Base-by-base conservation (phyloP, 2,797 vertebrate genomes). In the Propithecus perrieri region DNA sequence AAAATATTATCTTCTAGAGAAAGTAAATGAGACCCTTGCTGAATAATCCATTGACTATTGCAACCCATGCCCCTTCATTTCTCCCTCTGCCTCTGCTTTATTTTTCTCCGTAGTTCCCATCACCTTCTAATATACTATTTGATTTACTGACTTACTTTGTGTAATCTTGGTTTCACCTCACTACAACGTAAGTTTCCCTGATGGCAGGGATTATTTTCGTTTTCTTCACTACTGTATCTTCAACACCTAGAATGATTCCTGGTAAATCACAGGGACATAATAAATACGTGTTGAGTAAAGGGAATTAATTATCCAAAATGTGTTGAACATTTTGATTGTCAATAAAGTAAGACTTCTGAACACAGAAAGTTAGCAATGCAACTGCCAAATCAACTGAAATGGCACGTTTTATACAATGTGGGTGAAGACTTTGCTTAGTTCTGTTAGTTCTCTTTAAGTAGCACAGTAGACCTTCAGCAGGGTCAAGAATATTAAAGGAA, bases 401-500 rank as follows among this genome's bases (percentile, higher is more conserved):
- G 14, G 7, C 33, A 43, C 24, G 43, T n/a, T 80, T 67, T 57
- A 57, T 26, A 35, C 2, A 81, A 5, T 69, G 10, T n/a, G 18
- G 65, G 46, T 38, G 48, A 78, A 92, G 6, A 55, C 15, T 61
- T 18, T 18, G 10, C 20, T n/a, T 61, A 43, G 30, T 28, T 46
- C 71, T 65, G 20, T 74, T 48, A 50, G 63, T 78, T 63, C n/a
- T n/a, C 65, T 92, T 81, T 86, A 85, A 84, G 41, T 38, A 46
- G 20, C 12, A 41, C 86, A 92, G 50, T 13, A 92, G 85, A 81
- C 43, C 9, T 84, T 69, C 59, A 38, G 28, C 7, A 6, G 55
- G 53, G 71, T 75, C 83, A 85, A 41, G 87, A 75, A 61, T 91
- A 91, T 80, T 84, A 84, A 92, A 93, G 50, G 28, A 5, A 75